Percentiles rank a stretch among this genome's conserved stretches.
Evolutionary conservation across 2,113 vertebrate species (phyloP).

Genomic region (Haemorhous mexicanus): DNA sequence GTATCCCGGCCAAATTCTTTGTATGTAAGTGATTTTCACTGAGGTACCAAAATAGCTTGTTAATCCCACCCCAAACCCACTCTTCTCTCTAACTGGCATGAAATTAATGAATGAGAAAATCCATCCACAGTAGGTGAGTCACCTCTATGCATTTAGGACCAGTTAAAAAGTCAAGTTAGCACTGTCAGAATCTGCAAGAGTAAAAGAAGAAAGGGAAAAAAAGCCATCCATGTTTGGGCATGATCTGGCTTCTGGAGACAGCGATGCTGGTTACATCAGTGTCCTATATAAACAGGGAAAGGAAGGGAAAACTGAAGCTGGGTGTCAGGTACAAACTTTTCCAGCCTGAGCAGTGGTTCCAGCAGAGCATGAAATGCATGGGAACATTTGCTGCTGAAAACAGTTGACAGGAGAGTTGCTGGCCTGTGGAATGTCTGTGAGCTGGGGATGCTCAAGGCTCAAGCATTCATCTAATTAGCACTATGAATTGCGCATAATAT

Average conservation of each 20-base stretch:
- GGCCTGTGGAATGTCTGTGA: background rate
- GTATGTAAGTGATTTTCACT: background rate
- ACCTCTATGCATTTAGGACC: background rate
- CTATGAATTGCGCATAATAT: accelerated
- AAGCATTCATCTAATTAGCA: background rate
- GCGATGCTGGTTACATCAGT: background rate
- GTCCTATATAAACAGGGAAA: background rate
- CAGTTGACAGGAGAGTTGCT: background rate
- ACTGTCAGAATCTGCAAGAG: background rate
- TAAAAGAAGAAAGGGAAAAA: background rate
- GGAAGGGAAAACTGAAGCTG: background rate
- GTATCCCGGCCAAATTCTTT: background rate
- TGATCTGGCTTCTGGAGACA: background rate
- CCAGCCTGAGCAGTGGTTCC: background rate
- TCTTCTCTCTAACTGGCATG: background rate
- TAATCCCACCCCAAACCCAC: background rate
- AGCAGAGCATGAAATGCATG: background rate
- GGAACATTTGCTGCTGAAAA: background rate
- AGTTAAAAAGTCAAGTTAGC: background rate
- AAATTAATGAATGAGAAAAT: background rate
- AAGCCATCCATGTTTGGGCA: background rate
- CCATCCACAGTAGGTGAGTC: background rate
- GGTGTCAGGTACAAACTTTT: background rate
- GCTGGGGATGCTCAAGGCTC: background rate
- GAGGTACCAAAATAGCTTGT: background rate